Conservation (phyloP, 2,888 invertebrate species). For the Hypomecis atomaria region DNA sequence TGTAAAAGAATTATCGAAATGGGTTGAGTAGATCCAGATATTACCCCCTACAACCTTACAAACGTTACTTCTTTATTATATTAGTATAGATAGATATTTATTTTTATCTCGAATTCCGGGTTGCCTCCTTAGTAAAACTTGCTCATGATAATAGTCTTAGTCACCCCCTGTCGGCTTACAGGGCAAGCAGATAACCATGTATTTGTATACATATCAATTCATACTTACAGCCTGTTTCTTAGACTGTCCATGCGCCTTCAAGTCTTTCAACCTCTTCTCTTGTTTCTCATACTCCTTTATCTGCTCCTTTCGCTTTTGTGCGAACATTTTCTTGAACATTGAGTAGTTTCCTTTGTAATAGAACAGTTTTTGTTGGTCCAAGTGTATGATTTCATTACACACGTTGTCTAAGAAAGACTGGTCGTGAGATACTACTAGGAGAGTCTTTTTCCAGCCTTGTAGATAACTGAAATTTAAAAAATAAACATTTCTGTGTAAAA, state of each 20-base stretch:
- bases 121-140: too few relatives aligned
- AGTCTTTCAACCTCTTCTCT: slow-evolving; percentile 96
- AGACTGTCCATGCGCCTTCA: slow-evolving; percentile 97
- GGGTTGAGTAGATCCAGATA: too few relatives aligned
- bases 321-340: slow-evolving; percentile 99
- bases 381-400: slow-evolving; percentile 99
- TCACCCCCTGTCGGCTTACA: too few relatives aligned
- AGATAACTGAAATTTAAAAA: slow-evolving; percentile 90
- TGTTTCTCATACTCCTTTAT: slow-evolving; percentile 99
- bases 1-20: too few relatives aligned
- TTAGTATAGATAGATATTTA: too few relatives aligned
- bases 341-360: slow-evolving; percentile 99
- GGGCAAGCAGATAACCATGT: too few relatives aligned
- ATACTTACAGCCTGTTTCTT: slow-evolving; percentile 93
- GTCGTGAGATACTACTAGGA: slow-evolving; percentile 99
- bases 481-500: too few relatives aligned
- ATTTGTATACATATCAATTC: not conserved
- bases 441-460: slow-evolving; percentile 99
- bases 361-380: slow-evolving; percentile 96
- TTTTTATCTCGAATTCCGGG: too few relatives aligned
- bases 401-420: slow-evolving; percentile 99
- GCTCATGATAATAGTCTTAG: too few relatives aligned
- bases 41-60: too few relatives aligned
- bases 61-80: too few relatives aligned
- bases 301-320: slow-evolving; percentile 97